phyloP scores from a whole-genome alignment of 1,140 invertebrate genomes.

The Bombyx mori region DNA sequence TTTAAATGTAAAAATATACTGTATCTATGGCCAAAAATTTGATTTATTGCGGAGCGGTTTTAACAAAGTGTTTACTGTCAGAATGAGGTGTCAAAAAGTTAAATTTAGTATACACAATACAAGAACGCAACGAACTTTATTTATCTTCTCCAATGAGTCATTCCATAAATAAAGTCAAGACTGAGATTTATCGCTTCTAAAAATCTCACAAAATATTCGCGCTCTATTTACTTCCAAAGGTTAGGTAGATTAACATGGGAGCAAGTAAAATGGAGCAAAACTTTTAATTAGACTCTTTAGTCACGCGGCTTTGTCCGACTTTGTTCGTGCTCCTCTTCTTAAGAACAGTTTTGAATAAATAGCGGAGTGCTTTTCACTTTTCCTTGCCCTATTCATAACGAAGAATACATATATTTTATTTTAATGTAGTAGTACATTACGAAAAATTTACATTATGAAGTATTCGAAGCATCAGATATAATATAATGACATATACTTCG shows the following conservation, averaged over 20 bases:
- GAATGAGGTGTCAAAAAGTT: too few relatives aligned
- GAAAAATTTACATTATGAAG: too few relatives aligned
- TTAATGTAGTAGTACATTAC: too few relatives aligned
- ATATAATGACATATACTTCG: too few relatives aligned
- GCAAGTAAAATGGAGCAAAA: conserved; percentile 11
- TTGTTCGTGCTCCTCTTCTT: conserved; percentile 3
- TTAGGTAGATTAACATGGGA: conserved; percentile 7
- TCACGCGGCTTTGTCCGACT: conserved; percentile 16
- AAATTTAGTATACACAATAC: not conserved
- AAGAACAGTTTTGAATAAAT: conserved; percentile 16
- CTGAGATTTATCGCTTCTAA: conserved; percentile 4
- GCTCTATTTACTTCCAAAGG: too few relatives aligned
- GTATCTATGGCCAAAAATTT: too few relatives aligned
- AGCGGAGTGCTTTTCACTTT: conserved; percentile 16
- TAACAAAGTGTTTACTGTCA: too few relatives aligned
- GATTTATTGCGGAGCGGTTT: too few relatives aligned
- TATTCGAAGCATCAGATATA: too few relatives aligned
- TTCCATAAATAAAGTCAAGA: conserved; percentile 3
- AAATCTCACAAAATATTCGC: conserved; percentile 1
- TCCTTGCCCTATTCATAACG: conserved; percentile 7
- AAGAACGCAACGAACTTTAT: not conserved
- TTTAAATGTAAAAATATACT: too few relatives aligned
- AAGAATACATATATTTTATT: not conserved
- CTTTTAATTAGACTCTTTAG: conserved; percentile 29
- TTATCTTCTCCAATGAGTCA: conserved; percentile 5